A percentile compares a stretch with the other conserved stretches of the same genome.
phyloP scores from a whole-genome alignment of 2,888 invertebrate species.

The Clivina fossor region DNA sequence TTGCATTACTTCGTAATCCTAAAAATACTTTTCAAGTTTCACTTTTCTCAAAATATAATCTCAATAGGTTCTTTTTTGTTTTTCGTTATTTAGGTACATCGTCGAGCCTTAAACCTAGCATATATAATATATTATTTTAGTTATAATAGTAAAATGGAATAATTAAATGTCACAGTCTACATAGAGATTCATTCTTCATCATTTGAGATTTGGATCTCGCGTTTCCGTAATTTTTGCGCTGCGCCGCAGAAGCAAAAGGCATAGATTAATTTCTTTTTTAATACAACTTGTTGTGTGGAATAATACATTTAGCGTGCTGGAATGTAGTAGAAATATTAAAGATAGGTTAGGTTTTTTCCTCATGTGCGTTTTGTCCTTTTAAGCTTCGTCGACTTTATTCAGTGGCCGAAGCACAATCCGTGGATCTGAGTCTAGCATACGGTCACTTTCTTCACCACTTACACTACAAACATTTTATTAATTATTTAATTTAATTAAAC shows the following conservation, averaged over 20 bases:
- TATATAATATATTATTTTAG: conserved; percentile 24
- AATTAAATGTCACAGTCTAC: conserved; percentile 29
- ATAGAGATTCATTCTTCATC: conserved; percentile 27
- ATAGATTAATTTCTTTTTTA: conserved; percentile 22
- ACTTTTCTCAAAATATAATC: conserved; percentile 32
- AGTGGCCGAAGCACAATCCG: conserved; percentile 65
- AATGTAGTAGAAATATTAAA: not conserved
- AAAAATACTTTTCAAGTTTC: conserved; percentile 26
- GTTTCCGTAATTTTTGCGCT: not conserved
- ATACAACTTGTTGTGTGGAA: conserved; percentile 7
- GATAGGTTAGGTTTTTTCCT: not conserved
- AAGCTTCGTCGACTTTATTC: conserved; percentile 62
- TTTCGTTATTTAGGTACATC: conserved; percentile 26
- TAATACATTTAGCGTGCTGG: conserved; percentile 30
- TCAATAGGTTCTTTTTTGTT: conserved; percentile 15
- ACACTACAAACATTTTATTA: conserved; percentile 53
- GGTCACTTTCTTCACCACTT: conserved; percentile 73
- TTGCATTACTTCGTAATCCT: conserved; percentile 14
- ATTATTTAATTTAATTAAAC: not conserved
- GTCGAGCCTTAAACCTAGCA: conserved; percentile 23
- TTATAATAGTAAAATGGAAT: conserved; percentile 26
- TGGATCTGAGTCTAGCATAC: conserved; percentile 74
- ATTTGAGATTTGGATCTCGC: not conserved
- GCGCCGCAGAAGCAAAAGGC: conserved; percentile 22
- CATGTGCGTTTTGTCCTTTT: conserved; percentile 33